These are phyloP conservation scores for Ferrisia virgata DNA, from an alignment of 2,888 invertebrate genomes.

Conservation along the genomic window DNA sequence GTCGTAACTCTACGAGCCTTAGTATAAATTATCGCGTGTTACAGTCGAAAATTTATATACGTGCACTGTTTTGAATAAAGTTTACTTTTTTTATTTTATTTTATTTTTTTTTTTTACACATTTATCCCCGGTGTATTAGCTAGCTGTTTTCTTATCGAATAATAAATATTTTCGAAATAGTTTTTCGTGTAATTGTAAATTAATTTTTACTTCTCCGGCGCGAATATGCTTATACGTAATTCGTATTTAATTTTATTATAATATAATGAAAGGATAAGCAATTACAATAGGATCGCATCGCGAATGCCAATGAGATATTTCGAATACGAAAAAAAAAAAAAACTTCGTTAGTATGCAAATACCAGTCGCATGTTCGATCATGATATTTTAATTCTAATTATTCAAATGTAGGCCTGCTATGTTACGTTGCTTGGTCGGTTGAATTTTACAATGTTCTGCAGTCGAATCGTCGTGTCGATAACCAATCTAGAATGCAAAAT, in stretches of 20 bases:
- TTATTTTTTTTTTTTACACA: background rate
- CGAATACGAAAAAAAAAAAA: background rate
- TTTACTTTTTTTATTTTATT: no score
- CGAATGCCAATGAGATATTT: no score
- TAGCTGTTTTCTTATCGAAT: background rate
- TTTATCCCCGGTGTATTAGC: background rate
- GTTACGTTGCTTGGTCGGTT: no score
- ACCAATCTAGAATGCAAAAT: no score
- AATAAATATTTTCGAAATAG: background rate
- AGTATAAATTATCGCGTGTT: background rate
- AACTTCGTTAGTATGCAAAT: background rate
- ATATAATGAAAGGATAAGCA: background rate
- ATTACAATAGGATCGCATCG: background rate
- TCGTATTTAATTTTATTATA: background rate
- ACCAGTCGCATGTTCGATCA: background rate
- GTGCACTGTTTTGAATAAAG: background rate
- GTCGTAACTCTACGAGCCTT: background rate
- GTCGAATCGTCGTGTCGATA: no score
- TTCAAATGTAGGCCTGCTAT: no score
- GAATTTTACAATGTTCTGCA: background rate
- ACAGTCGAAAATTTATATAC: background rate
- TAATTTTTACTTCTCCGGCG: background rate
- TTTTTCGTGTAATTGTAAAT: slow-evolving; percentile 11
- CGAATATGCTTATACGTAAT: background rate
- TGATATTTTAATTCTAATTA: background rate